Evolutionary conservation across 2,888 invertebrate genomes (phyloP).

Genomic region (Calephelis perditalis): DNA sequence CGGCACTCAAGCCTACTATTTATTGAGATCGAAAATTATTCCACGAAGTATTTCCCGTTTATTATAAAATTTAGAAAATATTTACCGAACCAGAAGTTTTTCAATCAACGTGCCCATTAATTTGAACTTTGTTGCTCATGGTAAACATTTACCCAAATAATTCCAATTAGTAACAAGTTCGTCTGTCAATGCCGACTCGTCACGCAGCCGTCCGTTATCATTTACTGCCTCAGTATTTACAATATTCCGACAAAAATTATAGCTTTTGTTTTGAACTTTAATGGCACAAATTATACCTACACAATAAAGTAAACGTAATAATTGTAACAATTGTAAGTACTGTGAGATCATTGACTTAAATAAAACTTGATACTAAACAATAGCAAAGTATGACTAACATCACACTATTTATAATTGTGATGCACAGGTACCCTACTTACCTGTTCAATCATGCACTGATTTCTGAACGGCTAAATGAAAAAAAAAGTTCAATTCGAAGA

Average conservation of each 20-base stretch:
- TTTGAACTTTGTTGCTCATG: constrained; percentile 9
- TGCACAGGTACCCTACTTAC: no score
- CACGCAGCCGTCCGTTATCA: not conserved
- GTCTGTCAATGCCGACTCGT: constrained; percentile 12
- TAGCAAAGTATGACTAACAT: no score
- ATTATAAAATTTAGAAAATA: constrained; percentile 3
- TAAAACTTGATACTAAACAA: no score
- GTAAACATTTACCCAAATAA: constrained; percentile 19
- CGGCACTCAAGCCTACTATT: not conserved
- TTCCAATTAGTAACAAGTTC: constrained; percentile 22
- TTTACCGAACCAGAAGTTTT: constrained; percentile 6
- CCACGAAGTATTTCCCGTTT: not conserved
- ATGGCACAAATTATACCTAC: no score
- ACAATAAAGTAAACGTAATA: no score
- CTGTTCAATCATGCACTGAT: no score
- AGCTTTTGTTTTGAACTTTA: no score
- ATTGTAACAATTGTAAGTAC: no score
- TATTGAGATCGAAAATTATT: not conserved
- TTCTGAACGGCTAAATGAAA: no score
- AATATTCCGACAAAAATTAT: not conserved
- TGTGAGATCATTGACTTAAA: no score
- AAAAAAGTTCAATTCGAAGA: no score
- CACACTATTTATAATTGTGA: no score
- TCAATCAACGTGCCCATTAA: constrained; percentile 13
- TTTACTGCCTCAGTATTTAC: not conserved